phyloP scores from a whole-genome alignment of 2,113 vertebrate genomes.

The Odocoileus hemionus region DNA sequence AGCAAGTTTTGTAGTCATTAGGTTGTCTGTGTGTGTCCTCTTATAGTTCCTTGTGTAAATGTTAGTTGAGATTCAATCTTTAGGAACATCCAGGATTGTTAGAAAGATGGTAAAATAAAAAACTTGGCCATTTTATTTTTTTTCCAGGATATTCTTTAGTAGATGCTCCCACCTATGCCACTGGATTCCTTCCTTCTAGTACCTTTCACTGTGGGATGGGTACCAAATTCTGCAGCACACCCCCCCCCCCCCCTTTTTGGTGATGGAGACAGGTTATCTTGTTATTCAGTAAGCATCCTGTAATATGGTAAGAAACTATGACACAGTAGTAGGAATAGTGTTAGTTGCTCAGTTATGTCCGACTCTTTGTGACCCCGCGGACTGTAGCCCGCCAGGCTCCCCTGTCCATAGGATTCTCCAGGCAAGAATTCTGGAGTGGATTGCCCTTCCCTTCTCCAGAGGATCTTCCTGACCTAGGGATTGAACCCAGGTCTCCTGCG shows the following conservation, averaged over 20 bases:
- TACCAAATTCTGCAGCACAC: background rate
- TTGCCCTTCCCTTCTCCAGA: background rate
- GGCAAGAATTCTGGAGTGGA: background rate
- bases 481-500: background rate
- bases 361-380: background rate
- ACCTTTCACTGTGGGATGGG: background rate
- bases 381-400: background rate
- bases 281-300: background rate
- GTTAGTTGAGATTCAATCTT: background rate
- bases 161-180: background rate
- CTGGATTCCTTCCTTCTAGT: background rate
- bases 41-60: background rate
- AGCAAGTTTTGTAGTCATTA: background rate
- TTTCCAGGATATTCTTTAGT: background rate
- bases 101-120: background rate
- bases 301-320: background rate
- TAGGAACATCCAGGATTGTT: background rate
- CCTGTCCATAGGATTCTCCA: background rate
- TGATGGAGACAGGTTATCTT: background rate
- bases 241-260: background rate
- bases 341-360: background rate
- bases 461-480: background rate
- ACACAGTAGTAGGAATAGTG: background rate
- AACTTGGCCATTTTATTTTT: background rate
- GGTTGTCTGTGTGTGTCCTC: background rate